These are phyloP conservation scores for Nephrotoma flavescens DNA, from an alignment of 2,888 invertebrate genomes.

Conservation along the genomic window DNA sequence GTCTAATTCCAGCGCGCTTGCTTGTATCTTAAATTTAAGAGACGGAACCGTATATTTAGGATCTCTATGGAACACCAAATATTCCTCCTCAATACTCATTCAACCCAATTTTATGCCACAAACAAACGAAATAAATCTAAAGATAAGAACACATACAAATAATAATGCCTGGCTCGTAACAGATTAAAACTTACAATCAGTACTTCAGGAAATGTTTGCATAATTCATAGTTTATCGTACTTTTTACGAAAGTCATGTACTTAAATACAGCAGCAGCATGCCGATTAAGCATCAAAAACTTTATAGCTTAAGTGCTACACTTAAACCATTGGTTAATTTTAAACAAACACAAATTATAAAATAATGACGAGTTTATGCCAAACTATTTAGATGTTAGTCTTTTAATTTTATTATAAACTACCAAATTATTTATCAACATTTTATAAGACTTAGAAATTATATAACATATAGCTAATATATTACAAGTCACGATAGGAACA, in stretches of 20 bases:
- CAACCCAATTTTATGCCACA: not conserved
- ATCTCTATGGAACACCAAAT: not conserved
- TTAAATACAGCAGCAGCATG: not conserved
- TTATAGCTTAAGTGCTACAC: not conserved
- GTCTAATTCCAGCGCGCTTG: not conserved
- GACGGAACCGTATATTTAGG: not conserved
- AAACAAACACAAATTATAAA: not conserved
- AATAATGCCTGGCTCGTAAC: not conserved
- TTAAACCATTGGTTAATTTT: not conserved
- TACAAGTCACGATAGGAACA: not conserved
- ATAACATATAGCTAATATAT: not conserved
- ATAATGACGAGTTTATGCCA: not conserved
- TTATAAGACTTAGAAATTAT: not conserved
- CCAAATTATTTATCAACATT: not conserved
- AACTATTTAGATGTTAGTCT: not conserved
- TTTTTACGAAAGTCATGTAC: not conserved
- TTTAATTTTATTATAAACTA: not conserved
- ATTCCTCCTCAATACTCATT: not conserved
- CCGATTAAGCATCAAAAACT: not conserved
- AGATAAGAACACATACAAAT: not conserved
- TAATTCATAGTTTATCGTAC: not conserved
- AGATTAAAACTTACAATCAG: not conserved
- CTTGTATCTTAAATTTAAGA: not conserved
- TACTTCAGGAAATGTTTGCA: not conserved
- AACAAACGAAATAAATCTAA: not conserved